Conservation (phyloP, 2,888 invertebrate species). For the Drosophila anomelani region DNA sequence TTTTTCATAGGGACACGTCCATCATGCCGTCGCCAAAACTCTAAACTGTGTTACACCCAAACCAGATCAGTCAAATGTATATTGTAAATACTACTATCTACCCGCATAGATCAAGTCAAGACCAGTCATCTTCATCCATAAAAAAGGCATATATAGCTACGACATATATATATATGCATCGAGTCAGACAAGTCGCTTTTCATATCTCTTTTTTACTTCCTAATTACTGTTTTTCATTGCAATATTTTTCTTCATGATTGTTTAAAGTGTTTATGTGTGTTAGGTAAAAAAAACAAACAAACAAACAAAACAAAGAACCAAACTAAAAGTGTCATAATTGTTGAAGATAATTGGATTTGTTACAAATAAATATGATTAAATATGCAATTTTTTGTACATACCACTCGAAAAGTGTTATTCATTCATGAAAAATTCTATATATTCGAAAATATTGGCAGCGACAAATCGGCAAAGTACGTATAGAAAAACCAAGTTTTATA, state of each 20-base stretch:
- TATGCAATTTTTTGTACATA: slow-evolving; percentile 56
- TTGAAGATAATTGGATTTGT: slow-evolving; percentile 59
- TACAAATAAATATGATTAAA: slow-evolving; percentile 53
- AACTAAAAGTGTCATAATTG: slow-evolving; percentile 63
- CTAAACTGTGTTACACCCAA: slow-evolving; percentile 72
- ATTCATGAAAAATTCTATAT: slow-evolving; percentile 6
- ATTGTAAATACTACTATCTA: slow-evolving; percentile 66
- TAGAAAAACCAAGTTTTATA: slow-evolving; percentile 30
- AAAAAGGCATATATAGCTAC: slow-evolving; percentile 19
- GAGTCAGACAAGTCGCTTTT: slow-evolving; percentile 35
- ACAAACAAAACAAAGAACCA: slow-evolving; percentile 38
- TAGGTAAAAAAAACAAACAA: slow-evolving; percentile 7
- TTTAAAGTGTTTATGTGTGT: slow-evolving; percentile 56
- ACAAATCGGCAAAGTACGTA: slow-evolving; percentile 68
- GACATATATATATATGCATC: slow-evolving; percentile 11
- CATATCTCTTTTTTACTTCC: slow-evolving; percentile 26
- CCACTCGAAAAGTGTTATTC: slow-evolving; percentile 23
- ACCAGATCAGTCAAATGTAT: slow-evolving; percentile 37
- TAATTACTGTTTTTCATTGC: slow-evolving; percentile 34
- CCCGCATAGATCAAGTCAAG: slow-evolving; percentile 51
- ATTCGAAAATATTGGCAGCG: slow-evolving; percentile 58
- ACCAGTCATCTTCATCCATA: slow-evolving; percentile 53
- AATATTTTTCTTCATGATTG: slow-evolving; percentile 41
- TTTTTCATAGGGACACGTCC: slow-evolving; percentile 79
- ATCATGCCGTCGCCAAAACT: slow-evolving; percentile 82